phyloP scores from a whole-genome alignment of 1,140 invertebrate species.

The Nasonia giraulti region DNA sequence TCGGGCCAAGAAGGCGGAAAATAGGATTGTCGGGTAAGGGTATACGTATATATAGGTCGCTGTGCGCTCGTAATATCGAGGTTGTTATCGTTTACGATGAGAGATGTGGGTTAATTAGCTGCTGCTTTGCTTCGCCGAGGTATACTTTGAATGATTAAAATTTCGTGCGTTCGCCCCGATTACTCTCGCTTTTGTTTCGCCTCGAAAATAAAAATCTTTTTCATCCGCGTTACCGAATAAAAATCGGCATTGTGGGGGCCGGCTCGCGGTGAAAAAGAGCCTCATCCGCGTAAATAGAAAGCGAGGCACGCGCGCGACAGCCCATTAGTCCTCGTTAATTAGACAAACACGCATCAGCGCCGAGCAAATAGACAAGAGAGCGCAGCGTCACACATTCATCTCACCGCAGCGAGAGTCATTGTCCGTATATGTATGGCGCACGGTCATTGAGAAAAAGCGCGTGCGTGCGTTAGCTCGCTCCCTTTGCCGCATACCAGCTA shows the following conservation, averaged over 20 bases:
- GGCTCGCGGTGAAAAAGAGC: not conserved
- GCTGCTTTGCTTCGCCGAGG: no score
- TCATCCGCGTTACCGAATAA: no score
- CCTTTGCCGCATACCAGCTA: not conserved
- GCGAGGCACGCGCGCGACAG: not conserved
- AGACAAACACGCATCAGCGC: not conserved
- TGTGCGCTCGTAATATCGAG: no score
- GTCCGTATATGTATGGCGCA: not conserved
- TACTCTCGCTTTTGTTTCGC: no score
- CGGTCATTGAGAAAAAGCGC: not conserved
- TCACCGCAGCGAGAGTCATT: not conserved
- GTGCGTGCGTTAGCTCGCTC: not conserved
- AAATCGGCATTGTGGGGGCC: no score
- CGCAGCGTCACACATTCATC: not conserved
- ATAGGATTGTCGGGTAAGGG: constrained; percentile 4
- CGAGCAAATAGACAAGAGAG: not conserved
- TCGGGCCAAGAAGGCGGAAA: constrained; percentile 24
- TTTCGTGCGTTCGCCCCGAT: no score
- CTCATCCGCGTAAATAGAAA: not conserved
- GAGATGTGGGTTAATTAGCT: not conserved
- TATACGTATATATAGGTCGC: not conserved
- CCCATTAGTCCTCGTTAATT: constrained; percentile 6
- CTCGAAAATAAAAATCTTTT: no score
- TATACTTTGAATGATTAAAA: no score
- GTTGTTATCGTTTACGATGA: no score